Evolutionary conservation across 2,888 invertebrate genomes (phyloP).

Genomic region (Fabriciana adippe): DNA sequence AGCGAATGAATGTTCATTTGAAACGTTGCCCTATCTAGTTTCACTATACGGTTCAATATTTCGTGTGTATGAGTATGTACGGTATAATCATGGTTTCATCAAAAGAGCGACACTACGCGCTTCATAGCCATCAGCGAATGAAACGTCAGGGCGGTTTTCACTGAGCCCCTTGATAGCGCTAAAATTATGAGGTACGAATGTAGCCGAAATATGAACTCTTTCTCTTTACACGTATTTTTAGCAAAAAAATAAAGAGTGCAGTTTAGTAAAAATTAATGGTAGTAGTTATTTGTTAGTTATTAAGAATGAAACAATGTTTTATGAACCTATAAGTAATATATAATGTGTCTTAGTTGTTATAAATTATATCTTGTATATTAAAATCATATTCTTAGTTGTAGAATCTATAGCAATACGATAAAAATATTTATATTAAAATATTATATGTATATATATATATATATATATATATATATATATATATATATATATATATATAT

Average conservation of each 20-base stretch:
- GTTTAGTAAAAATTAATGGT: too few species aligned
- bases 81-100: conserved; percentile 77
- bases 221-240: conserved; percentile 7
- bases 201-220: conserved; percentile 22
- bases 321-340: too few species aligned
- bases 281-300: too few species aligned
- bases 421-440: too few species aligned
- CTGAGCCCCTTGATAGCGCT: conserved; percentile 61
- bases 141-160: conserved; percentile 66
- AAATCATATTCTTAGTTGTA: too few species aligned
- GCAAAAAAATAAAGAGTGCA: background rate
- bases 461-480: too few species aligned
- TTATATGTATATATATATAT: too few species aligned
- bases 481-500: too few species aligned
- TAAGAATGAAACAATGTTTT: too few species aligned
- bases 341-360: too few species aligned
- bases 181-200: conserved; percentile 58
- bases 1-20: background rate
- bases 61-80: conserved; percentile 52
- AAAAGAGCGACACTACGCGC: conserved; percentile 64
- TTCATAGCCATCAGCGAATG: conserved; percentile 60
- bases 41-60: conserved; percentile 27
- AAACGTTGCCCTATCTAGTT: conserved; percentile 30
- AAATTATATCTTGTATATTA: too few species aligned
- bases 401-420: too few species aligned